Evolutionary conservation across 2,113 vertebrate genomes (phyloP).

Genomic region (Aldabrachelys gigantea): DNA sequence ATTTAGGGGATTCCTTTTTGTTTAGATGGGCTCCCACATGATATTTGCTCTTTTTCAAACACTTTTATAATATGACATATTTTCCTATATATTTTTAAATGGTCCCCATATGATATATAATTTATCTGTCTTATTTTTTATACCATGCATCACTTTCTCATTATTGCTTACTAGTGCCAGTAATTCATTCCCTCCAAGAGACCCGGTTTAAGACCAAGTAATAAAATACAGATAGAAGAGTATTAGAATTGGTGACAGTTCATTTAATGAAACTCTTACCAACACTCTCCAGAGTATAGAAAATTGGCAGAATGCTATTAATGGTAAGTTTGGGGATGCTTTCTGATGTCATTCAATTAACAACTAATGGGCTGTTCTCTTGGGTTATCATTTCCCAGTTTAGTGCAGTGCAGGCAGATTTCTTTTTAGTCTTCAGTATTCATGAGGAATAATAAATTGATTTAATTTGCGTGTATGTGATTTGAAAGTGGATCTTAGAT

Average conservation of each 20-base stretch:
- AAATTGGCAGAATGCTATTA: neutral
- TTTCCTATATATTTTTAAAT: slow-evolving; percentile 37
- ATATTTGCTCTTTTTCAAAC: neutral
- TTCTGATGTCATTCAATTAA: slow-evolving; percentile 51
- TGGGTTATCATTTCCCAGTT: slow-evolving; percentile 2
- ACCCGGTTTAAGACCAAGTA: slow-evolving; percentile 36
- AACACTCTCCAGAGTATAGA: neutral
- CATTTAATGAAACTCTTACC: slow-evolving; percentile 24
- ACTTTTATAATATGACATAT: neutral
- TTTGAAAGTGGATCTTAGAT: neutral
- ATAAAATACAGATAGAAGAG: slow-evolving; percentile 61
- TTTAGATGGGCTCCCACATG: neutral
- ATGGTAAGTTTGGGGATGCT: neutral
- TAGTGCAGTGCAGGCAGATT: neutral
- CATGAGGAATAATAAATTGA: neutral
- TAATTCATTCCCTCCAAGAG: slow-evolving; percentile 54
- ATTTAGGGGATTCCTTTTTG: neutral
- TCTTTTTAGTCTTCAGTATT: slow-evolving; percentile 2
- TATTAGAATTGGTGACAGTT: slow-evolving; percentile 39
- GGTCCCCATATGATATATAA: slow-evolving; percentile 23
- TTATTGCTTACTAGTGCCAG: slow-evolving; percentile 43
- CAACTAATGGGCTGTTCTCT: neutral
- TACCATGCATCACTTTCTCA: slow-evolving; percentile 39
- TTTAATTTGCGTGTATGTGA: neutral
- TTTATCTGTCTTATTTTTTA: slow-evolving; percentile 32